Percentiles rank a stretch among this genome's conserved stretches.
phyloP scores from a whole-genome alignment of 2,113 vertebrate genomes.

The Progne subis region DNA sequence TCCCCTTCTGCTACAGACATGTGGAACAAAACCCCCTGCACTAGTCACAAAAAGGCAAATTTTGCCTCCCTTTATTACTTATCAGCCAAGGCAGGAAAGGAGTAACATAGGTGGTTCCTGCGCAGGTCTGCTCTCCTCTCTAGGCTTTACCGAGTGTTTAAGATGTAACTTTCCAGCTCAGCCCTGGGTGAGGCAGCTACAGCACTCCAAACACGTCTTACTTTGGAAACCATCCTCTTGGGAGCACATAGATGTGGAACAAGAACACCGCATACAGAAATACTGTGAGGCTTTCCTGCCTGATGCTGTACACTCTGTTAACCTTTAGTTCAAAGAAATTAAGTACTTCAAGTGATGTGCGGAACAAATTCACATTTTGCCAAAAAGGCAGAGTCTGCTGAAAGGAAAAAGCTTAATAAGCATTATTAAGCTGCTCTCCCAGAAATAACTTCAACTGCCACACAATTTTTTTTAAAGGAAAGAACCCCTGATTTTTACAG shows the following conservation, averaged over 20 bases:
- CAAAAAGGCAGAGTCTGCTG: background rate
- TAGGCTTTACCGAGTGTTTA: background rate
- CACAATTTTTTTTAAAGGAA: background rate
- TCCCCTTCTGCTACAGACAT: fast-evolving
- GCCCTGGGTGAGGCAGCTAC: background rate
- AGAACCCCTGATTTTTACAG: background rate
- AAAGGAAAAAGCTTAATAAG: background rate
- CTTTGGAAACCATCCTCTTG: background rate
- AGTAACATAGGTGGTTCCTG: background rate
- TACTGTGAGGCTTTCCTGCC: background rate
- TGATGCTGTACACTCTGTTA: background rate
- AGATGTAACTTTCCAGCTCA: background rate
- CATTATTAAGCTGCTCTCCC: background rate
- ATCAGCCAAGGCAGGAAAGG: background rate
- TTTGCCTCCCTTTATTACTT: background rate
- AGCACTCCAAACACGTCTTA: fast-evolving
- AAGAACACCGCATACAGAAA: background rate
- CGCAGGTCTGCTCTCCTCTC: background rate
- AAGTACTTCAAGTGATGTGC: background rate
- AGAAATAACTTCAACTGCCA: background rate
- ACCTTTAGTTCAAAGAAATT: background rate
- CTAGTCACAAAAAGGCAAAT: background rate
- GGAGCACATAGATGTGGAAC: background rate
- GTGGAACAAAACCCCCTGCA: fast-evolving
- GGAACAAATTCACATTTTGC: background rate